Base-by-base conservation (phyloP, 1,140 invertebrate species). In the Dendrolimus kikuchii region DNA sequence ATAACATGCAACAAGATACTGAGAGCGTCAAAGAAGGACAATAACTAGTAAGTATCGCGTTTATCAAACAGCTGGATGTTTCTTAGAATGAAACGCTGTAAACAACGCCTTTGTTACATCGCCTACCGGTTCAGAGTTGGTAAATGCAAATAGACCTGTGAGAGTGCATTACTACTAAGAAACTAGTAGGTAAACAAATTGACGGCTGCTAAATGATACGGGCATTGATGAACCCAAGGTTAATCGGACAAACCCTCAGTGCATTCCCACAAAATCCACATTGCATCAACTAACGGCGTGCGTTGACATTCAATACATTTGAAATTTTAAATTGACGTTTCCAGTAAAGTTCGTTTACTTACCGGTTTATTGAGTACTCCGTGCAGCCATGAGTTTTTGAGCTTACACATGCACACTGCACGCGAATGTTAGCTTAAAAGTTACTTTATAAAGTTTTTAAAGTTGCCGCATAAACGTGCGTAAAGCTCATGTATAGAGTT, bases 321-420 rank as follows among this genome's bases (percentile, higher is more conserved):
- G 55, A 7, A 57, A 57, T 71, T 77, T 72, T 62, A 70, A 71
- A 71, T 57, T 70, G 51, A 67, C 56, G 58, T 74, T 66, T 76
- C 69, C 73, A 77, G 69, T 77, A 68, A 76, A 68, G 63, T 73
- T 62, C 67, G 66, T 76, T 77, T 62, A 81, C 81, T 81, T 81
- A 84, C 81, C 81, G 74, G 81, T 84, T 84, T 77, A 81, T 62
- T 60, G 67, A 70, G 70, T 69, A 71, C 71, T 74, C 69, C 62
- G 74, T 64, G 62, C 68, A 70, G 74, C 62, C 77, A 77, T 77
- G 63, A 71, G 68, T 66, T n/a, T 63, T 61, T 60, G 53, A 77
- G 71, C 71, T 71, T 55, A 69, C 63, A 66, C 64, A 68, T 63
- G 66, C 67, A 72, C 68, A 73, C 66, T 48, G 55, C 52, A 56